Percentiles rank a stretch among this genome's conserved stretches.
These are phyloP conservation scores for Phaonia tiefii DNA, from an alignment of 2,888 invertebrate species.

Conservation along the genomic window DNA sequence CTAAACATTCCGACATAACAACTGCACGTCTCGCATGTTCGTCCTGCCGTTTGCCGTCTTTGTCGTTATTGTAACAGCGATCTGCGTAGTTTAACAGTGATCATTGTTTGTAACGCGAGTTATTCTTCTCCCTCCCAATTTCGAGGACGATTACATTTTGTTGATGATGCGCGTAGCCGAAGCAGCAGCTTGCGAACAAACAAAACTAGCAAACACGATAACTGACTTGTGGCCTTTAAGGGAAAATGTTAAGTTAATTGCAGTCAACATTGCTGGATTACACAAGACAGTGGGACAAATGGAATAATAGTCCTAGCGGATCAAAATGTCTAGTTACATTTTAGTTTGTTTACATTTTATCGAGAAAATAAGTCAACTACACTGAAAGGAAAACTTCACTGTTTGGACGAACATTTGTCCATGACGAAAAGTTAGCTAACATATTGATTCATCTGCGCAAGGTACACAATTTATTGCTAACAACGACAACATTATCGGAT, in stretches of 20 bases:
- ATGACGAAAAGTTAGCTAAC: too few species aligned
- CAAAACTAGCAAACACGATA: constrained; percentile 51
- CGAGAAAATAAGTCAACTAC: too few species aligned
- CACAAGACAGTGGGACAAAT: constrained; percentile 26
- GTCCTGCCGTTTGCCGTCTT: constrained; percentile 31
- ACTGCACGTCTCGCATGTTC: constrained; percentile 46
- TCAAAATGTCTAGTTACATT: too few species aligned
- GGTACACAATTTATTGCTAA: too few species aligned
- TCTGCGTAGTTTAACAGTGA: constrained; percentile 30
- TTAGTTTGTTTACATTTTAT: too few species aligned
- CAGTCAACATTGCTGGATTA: constrained; percentile 59
- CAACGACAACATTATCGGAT: too few species aligned
- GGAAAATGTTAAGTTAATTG: constrained; percentile 67
- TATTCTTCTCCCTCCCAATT: constrained; percentile 45
- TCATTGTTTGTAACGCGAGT: constrained; percentile 49
- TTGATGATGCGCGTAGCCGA: neutral
- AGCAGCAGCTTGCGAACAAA: neutral
- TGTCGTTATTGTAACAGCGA: constrained; percentile 37
- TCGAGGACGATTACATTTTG: constrained; percentile 50
- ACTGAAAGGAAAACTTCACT: too few species aligned
- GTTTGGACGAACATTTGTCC: too few species aligned
- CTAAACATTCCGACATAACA: constrained; percentile 63
- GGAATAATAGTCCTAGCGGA: too few species aligned
- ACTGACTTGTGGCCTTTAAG: constrained; percentile 66
- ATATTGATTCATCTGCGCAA: too few species aligned